Base-by-base conservation (phyloP, 1,140 invertebrate genomes). In the Scaptomyza montana region DNA sequence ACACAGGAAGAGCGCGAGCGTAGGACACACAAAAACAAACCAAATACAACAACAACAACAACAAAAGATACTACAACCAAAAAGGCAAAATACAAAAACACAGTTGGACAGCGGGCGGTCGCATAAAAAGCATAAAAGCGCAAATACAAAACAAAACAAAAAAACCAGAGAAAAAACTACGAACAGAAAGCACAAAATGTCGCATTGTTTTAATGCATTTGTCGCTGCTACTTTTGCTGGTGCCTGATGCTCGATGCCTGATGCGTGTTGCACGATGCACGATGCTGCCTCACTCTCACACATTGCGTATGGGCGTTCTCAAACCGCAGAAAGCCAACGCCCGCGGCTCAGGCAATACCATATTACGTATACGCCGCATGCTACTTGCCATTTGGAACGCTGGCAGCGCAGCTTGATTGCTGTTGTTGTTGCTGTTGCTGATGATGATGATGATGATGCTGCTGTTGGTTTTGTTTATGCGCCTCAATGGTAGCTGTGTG, bases 121-220 rank as follows among this genome's bases (percentile, higher is more conserved):
- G 28, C 36, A 16, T 19, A 63, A 53, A 63, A 69, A 56, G 19
- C 9, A 28, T 25, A 33, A 47, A 21, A 50, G 19, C 5, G 46
- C n/a, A 30, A n/a, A 67, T 51, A 61, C 45, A 57, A 60, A 56
- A 79, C n/a, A n/a, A 67, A 72, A 81, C 72, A 68, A 62, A 50
- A 60, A 74, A 49, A 60, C 28, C 36, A 71, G 60, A 71, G 75
- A 66, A 39, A 45, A 30, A 19, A 36, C 51, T 54, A 63, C 43
- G 45, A 61, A 59, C 61, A 54, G 66, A 47, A 47, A 62, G 39
- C 60, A 76, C 71, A 78, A 85, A 85, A 81, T 84, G 84, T 89
- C 77, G 84, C 84, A 87, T 87, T 87, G 84, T 87, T 87, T 89
- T 87, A 80, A 87, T 87, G 85, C 85, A 89, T 84, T 89, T 84